Percentiles rank a stretch among this genome's conserved stretches.
Evolutionary conservation across 2,113 vertebrate species (phyloP).

Genomic region (Noctilio leporinus): DNA sequence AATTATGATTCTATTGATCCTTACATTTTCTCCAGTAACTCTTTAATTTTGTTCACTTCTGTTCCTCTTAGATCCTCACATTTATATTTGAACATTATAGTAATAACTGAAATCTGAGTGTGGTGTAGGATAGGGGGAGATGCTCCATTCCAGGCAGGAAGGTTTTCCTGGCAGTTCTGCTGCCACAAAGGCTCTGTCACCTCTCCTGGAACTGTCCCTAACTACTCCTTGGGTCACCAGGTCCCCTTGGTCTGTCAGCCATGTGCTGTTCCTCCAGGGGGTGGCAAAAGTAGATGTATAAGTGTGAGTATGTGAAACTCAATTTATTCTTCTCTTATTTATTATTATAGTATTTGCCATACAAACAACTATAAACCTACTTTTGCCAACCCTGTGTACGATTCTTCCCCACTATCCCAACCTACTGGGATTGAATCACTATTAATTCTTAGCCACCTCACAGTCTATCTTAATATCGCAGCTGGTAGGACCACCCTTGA

Average conservation of each 20-base stretch:
- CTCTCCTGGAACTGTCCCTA: rapidly evolving
- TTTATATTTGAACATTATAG: neutral
- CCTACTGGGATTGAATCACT: neutral
- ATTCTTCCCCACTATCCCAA: neutral
- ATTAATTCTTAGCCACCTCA: neutral
- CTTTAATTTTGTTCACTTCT: neutral
- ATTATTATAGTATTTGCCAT: too few relatives aligned
- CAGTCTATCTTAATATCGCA: neutral
- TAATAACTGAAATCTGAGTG: neutral
- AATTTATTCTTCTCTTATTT: too few relatives aligned
- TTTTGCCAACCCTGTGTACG: neutral
- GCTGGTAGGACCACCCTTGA: neutral
- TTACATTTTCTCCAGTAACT: neutral
- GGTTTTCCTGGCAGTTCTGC: neutral
- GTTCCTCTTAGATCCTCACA: neutral
- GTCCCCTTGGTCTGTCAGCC: neutral
- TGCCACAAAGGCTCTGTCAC: neutral
- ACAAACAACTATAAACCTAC: neutral
- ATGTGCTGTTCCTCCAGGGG: neutral
- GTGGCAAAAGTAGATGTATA: neutral
- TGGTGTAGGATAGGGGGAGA: rapidly evolving
- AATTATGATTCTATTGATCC: neutral
- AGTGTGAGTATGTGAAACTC: too few relatives aligned
- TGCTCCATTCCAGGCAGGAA: neutral
- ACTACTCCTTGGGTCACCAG: rapidly evolving